A percentile compares a stretch with the other conserved stretches of the same genome.
Evolutionary conservation across 2,888 invertebrate genomes (phyloP).

Genomic region (Arctia plantaginis): DNA sequence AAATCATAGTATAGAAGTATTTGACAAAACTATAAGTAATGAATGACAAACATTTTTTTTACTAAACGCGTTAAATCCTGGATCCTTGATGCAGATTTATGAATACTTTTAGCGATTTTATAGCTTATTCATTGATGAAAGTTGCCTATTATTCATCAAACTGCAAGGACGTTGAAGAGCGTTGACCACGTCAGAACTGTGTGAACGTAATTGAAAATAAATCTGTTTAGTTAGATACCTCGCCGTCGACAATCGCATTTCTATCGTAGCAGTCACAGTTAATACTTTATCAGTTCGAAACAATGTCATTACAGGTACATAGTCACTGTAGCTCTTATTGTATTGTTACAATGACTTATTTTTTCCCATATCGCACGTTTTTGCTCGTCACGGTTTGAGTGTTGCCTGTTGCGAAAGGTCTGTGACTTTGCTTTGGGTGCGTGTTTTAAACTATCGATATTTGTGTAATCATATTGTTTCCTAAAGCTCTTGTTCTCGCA

Average conservation of each 20-base stretch:
- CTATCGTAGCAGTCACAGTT: constrained; percentile 7
- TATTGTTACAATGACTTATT: constrained; percentile 75
- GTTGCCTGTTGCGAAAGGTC: constrained; percentile 71
- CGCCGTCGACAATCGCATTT: background rate
- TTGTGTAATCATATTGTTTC: background rate
- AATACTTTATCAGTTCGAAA: constrained; percentile 39
- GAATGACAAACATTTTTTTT: too few relatives aligned
- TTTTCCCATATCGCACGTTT: constrained; percentile 83
- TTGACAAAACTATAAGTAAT: too few relatives aligned
- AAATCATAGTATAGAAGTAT: too few relatives aligned
- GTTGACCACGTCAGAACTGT: background rate
- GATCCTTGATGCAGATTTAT: too few relatives aligned
- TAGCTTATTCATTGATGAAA: background rate
- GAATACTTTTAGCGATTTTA: too few relatives aligned
- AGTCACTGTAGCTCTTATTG: constrained; percentile 40
- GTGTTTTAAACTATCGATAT: background rate
- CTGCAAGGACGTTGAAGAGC: background rate
- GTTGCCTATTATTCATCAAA: background rate
- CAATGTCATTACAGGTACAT: constrained; percentile 61
- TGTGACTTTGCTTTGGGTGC: constrained; percentile 13
- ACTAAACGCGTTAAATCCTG: too few relatives aligned
- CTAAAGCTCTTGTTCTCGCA: background rate
- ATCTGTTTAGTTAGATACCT: background rate
- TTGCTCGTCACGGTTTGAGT: constrained; percentile 79
- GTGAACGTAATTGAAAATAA: background rate